These are phyloP conservation scores for Leuciscus idus DNA, from an alignment of 2,113 vertebrate genomes.

Conservation along the genomic window DNA sequence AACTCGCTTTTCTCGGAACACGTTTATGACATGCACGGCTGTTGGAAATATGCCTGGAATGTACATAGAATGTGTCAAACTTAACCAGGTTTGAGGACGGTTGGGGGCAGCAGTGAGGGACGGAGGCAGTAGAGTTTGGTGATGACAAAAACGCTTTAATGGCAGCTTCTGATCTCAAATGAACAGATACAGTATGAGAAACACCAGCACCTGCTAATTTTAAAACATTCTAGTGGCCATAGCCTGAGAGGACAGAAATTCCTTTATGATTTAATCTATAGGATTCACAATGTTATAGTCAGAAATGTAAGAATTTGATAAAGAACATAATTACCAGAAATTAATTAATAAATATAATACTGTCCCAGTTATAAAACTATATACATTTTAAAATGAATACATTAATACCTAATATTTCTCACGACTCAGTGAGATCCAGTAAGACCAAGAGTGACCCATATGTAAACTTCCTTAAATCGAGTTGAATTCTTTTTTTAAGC, in stretches of 20 bases:
- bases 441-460: too few relatives aligned
- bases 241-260: not conserved
- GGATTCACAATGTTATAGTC: not conserved
- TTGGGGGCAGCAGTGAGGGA: not conserved
- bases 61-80: constrained; percentile 57
- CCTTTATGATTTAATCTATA: not conserved
- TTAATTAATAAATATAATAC: too few relatives aligned
- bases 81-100: constrained; percentile 48
- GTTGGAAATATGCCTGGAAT: constrained; percentile 71
- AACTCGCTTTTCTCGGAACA: not conserved
- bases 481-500: too few relatives aligned
- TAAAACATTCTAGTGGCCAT: not conserved
- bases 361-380: too few relatives aligned
- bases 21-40: constrained; percentile 57
- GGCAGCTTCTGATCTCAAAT: constrained; percentile 70
- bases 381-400: too few relatives aligned
- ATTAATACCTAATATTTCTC: too few relatives aligned
- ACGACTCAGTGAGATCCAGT: too few relatives aligned
- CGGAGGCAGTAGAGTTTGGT: not conserved
- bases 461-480: too few relatives aligned
- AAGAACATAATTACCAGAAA: too few relatives aligned
- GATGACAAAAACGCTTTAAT: not conserved
- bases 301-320: too few relatives aligned
- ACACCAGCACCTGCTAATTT: not conserved
- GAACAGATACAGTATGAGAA: constrained; percentile 10